Percentiles rank a stretch among this genome's conserved stretches.
Conservation (phyloP, 2,888 invertebrate species). For the Sphecodes monilicornis region DNA sequence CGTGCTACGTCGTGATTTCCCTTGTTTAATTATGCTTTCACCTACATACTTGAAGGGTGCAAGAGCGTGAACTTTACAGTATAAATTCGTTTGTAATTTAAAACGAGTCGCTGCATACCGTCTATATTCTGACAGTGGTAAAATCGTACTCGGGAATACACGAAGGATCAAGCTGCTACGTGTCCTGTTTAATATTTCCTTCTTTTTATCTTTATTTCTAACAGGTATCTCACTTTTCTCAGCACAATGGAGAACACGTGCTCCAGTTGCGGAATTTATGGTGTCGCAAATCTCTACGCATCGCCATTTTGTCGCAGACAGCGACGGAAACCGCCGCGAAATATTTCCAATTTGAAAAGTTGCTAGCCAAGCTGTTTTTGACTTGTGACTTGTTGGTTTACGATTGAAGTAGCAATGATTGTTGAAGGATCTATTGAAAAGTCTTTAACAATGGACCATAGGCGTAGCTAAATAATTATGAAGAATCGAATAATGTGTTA, state of each 20-base stretch:
- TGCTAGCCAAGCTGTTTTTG: not conserved
- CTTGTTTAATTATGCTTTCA: not conserved
- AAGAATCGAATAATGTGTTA: too few species aligned
- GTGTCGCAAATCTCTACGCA: not conserved
- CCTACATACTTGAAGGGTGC: not conserved
- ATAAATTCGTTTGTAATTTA: constrained; percentile 12
- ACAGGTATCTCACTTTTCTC: not conserved
- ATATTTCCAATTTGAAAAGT: not conserved
- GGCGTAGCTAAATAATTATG: too few species aligned
- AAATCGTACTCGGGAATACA: not conserved
- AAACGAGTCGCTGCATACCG: not conserved
- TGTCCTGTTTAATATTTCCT: constrained; percentile 1
- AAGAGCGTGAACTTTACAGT: not conserved
- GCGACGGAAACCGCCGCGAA: not conserved
- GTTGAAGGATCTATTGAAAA: too few species aligned
- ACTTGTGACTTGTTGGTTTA: not conserved
- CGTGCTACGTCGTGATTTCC: not conserved
- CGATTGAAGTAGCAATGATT: too few species aligned
- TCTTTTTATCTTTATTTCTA: not conserved
- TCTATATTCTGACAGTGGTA: not conserved
- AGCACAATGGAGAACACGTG: not conserved
- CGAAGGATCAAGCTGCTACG: not conserved
- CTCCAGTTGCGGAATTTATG: not conserved
- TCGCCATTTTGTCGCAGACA: not conserved
- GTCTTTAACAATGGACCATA: too few species aligned